Evolutionary conservation across 2,888 invertebrate genomes (phyloP), one percentile per base, ranked within the genome.

Genomic region (Tetragnatha montana): DNA sequence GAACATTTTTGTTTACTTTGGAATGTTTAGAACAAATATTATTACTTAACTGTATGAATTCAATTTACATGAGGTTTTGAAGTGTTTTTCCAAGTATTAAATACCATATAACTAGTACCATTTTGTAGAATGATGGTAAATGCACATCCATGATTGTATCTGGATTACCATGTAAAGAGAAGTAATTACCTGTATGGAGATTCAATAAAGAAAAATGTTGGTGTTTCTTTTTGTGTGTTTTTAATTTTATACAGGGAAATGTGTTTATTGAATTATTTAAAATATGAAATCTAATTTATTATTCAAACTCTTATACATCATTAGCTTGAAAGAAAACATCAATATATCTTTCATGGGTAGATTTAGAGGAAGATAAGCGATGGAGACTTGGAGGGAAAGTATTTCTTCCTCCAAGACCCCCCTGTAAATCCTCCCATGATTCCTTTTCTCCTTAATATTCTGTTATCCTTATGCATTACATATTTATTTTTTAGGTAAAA

Each of bases 121-220:
- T 60, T 60, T 60, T 60, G 60, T 60, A 60, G 60, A 17, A 60
- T 17, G 10, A 10, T 60, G 12, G 60, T 17, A 6, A 60, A 60
- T 60, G 60, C 60, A 60, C 60, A 60, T 60, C 60, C 12, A 60
- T 60, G 60, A 60, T 35, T 1, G 35, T 60, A 60, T 60, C 12
- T 60, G 12, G 10, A 60, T 17, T 60, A 60, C 35, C 35, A 60
- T 60, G 60, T 60, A 60, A 60, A 10, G 17, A 76, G 50, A 76
- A 74, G n/a, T 76, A 76, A 50, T 76, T 76, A 50, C n/a, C 50
- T 76, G 35, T 35, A 76, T 50, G 50, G 50, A 47, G 60, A 60
- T 60, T 78, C n/a, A 82, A 82, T 82, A 82, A 82, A 81, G 19
- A 70, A 50, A 73, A 82, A 51, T 82, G 74, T 82, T 82, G 74